Evolutionary conservation across 2,113 vertebrate genomes (phyloP), one percentile per base, ranked within the genome.

Genomic region (Ornithorhynchus anatinus): DNA sequence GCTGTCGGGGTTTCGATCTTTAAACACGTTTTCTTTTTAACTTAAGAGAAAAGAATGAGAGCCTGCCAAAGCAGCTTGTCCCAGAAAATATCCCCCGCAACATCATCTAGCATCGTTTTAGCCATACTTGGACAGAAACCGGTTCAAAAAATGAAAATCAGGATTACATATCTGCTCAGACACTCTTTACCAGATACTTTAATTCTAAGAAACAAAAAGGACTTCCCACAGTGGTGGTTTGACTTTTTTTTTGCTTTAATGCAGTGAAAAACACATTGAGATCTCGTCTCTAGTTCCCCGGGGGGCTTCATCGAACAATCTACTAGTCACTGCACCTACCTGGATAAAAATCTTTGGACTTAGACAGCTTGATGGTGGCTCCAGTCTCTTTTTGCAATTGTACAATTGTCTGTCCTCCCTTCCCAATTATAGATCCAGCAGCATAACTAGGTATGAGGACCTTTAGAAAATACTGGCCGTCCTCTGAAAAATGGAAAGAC

Each of bases 321-420:
- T 75, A 62, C 84, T 91, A 62, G 88, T 72, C 74, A 85, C 80
- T 84, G 70, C 91, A 90, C 94, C 90, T 95, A 95, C 95, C 95
- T 95, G 95, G 95, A 72, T 95, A 95, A 92, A 95, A 95, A 91
- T 95, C 95, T 95, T 95, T 95, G 94, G 95, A 95, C 93, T 95
- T 95, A 89, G 95, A 95, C 86, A 95, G 92, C 93, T 95, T 95
- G 93, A 95, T 95, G 84, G 94, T 95, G 84, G 95, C 95, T 89
- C 95, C 95, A 84, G 95, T 95, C 91, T 95, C 95, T 92, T 95
- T 95, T 89, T 95, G 95, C 91, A 95, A 92, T 85, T 95, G 95
- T 90, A 95, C 95, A 92, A 95, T 95, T 91, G 95, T 95, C 88
- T 95, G 95, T 89, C 95, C 95, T 93, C 95, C 95, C 90, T 95